Percentiles rank a stretch among this genome's conserved stretches.
These are phyloP conservation scores for Arremon aurantiirostris DNA, from an alignment of 2,797 vertebrate species.

Conservation along the genomic window DNA sequence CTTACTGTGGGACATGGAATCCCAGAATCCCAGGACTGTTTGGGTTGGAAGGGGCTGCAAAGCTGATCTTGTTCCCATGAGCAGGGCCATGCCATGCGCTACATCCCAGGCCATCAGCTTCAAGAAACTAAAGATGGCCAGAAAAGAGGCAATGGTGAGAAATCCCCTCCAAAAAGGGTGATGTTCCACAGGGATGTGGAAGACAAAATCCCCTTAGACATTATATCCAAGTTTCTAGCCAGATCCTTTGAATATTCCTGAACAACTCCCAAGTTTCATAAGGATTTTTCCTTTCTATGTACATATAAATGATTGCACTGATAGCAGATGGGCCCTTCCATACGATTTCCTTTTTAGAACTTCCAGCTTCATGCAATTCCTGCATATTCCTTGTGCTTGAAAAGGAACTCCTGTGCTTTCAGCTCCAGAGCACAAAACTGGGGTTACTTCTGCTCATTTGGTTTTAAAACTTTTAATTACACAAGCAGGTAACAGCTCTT, in stretches of 20 bases:
- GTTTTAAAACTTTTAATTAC: not conserved
- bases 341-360: not conserved
- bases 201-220: not conserved
- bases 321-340: not conserved
- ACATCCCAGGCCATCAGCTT: not conserved
- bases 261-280: not conserved
- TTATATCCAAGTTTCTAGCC: not conserved
- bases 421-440: not conserved
- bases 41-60: not conserved
- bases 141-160: not conserved
- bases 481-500: not conserved
- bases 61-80: not conserved
- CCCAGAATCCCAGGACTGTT: not conserved
- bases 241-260: not conserved
- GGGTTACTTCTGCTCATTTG: not conserved
- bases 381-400: not conserved
- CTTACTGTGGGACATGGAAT: fast-evolving
- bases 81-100: not conserved
- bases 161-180: not conserved
- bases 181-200: not conserved
- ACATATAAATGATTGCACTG: not conserved
- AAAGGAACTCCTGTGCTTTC: not conserved
- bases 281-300: not conserved
- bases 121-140: not conserved
- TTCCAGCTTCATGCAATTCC: not conserved